Evolutionary conservation across 2,113 vertebrate species (phyloP), one percentile per base, ranked within the genome.

Genomic region (Sturnus vulgaris): DNA sequence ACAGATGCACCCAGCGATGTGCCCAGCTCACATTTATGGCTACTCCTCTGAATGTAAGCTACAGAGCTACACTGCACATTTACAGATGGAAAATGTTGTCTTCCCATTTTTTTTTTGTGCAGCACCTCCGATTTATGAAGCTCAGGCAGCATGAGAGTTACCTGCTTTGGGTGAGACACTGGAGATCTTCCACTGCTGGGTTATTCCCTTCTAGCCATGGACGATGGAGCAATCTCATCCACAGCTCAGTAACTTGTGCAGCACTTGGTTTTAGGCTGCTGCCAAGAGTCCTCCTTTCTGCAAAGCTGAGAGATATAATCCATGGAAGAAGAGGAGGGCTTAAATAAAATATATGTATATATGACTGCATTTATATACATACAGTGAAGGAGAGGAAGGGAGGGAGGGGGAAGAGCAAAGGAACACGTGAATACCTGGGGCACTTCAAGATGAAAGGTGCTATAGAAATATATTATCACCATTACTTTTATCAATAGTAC

Each of bases 401-500:
- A 80, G 40, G 14, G 30, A 68, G n/a, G 1, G 28, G 5, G 25
- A 5, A 76, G 30, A 85, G 61, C 47, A 72, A 60, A 75, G 69
- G 52, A 91, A 39, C 18, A 76, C 4, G 10, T 37, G 80, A 90
- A 42, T 71, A 77, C 66, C 68, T 5, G 0, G 46, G 92, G 59
- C 82, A 66, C 50, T 94, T 89, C 69, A 85, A 50, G 83, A 87
- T 92, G 73, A 88, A 88, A 75, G 33, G 66, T 21, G 40, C 66
- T 69, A 73, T 42, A 94, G 75, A 95, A 91, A 91, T 86, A 75
- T 90, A 86, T 93, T 90, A 79, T 79, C 76, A 25, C 71, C 83
- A 53, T 94, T 79, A 78, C 42, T 86, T 92, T 85, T 88, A 91
- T 93, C 80, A 91, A 78, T 82, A 71, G 75, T 78, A 82, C 85